Percentiles rank a stretch among this genome's conserved stretches.
These are phyloP conservation scores for Lepus oiostolus DNA, from an alignment of 2,797 vertebrate species.

Conservation along the genomic window DNA sequence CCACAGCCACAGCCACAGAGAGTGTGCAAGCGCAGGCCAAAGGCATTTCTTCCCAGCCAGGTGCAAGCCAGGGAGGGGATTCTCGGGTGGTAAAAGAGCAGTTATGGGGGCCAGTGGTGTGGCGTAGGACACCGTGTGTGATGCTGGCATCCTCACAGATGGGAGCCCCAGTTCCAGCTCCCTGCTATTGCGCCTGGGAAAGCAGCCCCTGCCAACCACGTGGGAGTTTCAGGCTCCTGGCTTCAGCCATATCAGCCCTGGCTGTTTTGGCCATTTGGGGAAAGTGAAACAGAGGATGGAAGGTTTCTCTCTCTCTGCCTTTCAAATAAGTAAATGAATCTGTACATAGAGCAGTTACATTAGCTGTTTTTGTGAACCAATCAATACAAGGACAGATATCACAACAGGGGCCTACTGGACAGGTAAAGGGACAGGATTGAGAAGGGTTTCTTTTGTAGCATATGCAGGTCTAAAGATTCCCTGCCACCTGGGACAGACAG, in stretches of 20 bases:
- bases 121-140: too few species aligned
- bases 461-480: background rate
- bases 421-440: background rate
- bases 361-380: background rate
- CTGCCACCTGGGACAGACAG: background rate
- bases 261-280: too few species aligned
- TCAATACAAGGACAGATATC: background rate
- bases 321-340: too few species aligned
- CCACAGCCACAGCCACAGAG: background rate
- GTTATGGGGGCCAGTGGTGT: too few species aligned
- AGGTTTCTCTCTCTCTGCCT: too few species aligned
- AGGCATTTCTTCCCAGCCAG: conserved; percentile 1
- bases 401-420: background rate
- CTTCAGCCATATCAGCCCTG: too few species aligned
- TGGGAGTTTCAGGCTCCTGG: too few species aligned
- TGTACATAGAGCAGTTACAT: background rate
- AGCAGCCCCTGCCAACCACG: too few species aligned
- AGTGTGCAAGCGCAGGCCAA: background rate
- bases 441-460: background rate
- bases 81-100: background rate
- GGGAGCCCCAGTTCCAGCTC: too few species aligned
- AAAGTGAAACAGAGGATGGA: too few species aligned
- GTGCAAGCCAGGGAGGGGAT: background rate
- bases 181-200: too few species aligned
- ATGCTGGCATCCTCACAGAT: too few species aligned